A percentile compares a stretch with the other conserved stretches of the same genome.
phyloP scores from a whole-genome alignment of 2,797 vertebrate genomes.

The Leucoraja ocellata region DNA sequence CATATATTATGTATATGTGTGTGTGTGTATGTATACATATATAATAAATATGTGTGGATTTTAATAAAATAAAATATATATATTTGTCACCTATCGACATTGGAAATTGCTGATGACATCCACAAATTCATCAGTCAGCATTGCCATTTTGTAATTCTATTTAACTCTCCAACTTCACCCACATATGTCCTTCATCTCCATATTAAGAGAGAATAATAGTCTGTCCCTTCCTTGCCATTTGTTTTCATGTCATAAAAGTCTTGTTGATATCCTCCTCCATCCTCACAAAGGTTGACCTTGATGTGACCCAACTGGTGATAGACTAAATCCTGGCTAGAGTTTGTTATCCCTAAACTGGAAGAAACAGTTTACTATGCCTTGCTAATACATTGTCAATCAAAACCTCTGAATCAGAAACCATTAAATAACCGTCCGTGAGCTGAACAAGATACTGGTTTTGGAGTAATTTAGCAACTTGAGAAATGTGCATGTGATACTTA shows the following conservation, averaged over 20 bases:
- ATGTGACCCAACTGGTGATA: not conserved
- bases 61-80: not conserved
- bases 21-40: too few relatives aligned
- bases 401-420: not conserved
- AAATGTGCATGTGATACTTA: not conserved
- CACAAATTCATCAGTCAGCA: not conserved
- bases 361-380: not conserved
- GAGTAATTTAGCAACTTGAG: not conserved
- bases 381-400: conserved; percentile 6
- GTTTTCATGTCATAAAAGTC: not conserved
- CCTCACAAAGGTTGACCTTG: not conserved
- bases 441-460: not conserved
- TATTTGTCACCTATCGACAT: not conserved
- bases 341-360: not conserved
- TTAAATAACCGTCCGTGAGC: not conserved
- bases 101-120: not conserved
- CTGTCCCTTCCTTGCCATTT: not conserved
- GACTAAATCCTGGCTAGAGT: not conserved
- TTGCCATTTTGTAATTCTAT: not conserved
- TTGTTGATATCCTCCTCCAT: not conserved
- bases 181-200: not conserved
- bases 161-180: conserved; percentile 4
- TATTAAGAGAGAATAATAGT: not conserved
- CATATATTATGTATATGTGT: not conserved
- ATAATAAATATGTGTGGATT: too few relatives aligned